phyloP scores from a whole-genome alignment of 1,140 invertebrate genomes.

The Diorhabda elongata region DNA sequence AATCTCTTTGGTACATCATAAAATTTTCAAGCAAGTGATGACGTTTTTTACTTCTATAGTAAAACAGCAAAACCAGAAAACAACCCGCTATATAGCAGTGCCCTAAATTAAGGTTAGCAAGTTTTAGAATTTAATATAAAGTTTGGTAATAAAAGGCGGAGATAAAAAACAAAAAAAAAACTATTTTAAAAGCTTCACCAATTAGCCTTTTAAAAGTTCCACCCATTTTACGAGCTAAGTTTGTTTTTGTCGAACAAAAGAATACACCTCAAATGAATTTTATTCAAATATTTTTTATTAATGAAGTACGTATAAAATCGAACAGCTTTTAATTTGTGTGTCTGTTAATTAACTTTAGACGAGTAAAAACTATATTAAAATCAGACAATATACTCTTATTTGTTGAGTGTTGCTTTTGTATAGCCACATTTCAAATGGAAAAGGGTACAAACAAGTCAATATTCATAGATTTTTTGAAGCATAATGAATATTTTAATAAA shows the following conservation, averaged over 20 bases:
- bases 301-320: too few relatives aligned
- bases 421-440: too few relatives aligned
- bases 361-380: too few relatives aligned
- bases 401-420: too few relatives aligned
- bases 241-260: constrained; percentile 23
- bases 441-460: too few relatives aligned
- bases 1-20: not conserved
- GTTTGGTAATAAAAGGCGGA: constrained; percentile 18
- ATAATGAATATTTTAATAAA: too few relatives aligned
- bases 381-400: too few relatives aligned
- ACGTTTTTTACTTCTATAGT: not conserved
- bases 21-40: not conserved
- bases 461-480: too few relatives aligned
- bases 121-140: constrained; percentile 25
- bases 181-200: constrained; percentile 22
- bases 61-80: constrained; percentile 2
- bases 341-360: too few relatives aligned
- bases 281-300: constrained; percentile 16
- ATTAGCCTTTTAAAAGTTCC: constrained; percentile 19
- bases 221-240: constrained; percentile 16
- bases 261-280: constrained; percentile 18
- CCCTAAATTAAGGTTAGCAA: constrained; percentile 22
- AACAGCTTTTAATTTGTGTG: too few relatives aligned
- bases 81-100: constrained; percentile 14
- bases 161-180: constrained; percentile 16